Conservation (phyloP, 1,140 invertebrate genomes). For the Periplaneta americana region DNA sequence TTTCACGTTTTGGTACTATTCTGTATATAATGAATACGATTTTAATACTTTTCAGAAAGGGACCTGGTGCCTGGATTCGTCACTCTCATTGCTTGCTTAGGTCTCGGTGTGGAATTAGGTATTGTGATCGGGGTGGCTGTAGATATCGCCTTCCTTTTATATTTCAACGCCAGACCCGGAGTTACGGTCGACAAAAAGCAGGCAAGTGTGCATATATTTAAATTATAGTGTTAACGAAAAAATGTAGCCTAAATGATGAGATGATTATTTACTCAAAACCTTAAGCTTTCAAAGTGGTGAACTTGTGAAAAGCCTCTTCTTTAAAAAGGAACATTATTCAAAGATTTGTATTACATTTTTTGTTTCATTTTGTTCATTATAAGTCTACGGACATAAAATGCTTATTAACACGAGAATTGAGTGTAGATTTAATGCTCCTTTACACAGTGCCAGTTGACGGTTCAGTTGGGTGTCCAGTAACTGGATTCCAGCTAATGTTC, state of each 20-base stretch:
- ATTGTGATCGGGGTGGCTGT: conserved; percentile 75
- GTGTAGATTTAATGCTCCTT: too few species aligned
- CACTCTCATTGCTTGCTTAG: conserved; percentile 68
- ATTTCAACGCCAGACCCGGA: conserved; percentile 69
- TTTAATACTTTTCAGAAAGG: conserved; percentile 51
- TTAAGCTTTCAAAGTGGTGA: neutral
- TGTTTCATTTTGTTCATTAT: neutral
- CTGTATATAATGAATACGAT: too few species aligned
- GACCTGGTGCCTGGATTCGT: conserved; percentile 68
- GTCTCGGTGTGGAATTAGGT: conserved; percentile 74
- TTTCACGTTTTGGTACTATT: too few species aligned
- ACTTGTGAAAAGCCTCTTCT: neutral
- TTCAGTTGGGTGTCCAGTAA: too few species aligned
- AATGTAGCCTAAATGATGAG: neutral
- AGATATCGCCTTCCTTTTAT: conserved; percentile 72
- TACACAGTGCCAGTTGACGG: too few species aligned
- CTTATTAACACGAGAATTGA: too few species aligned
- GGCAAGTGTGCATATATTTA: neutral
- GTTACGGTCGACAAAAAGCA: conserved; percentile 43
- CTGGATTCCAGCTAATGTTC: too few species aligned
- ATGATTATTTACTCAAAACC: neutral
- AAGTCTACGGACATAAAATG: too few species aligned
- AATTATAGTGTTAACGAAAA: neutral
- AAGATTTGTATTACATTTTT: neutral
- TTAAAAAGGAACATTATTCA: neutral